A percentile compares a stretch with the other conserved stretches of the same genome.
These are phyloP conservation scores for Conus ventricosus DNA, from an alignment of 1,140 invertebrate genomes.

Conservation along the genomic window DNA sequence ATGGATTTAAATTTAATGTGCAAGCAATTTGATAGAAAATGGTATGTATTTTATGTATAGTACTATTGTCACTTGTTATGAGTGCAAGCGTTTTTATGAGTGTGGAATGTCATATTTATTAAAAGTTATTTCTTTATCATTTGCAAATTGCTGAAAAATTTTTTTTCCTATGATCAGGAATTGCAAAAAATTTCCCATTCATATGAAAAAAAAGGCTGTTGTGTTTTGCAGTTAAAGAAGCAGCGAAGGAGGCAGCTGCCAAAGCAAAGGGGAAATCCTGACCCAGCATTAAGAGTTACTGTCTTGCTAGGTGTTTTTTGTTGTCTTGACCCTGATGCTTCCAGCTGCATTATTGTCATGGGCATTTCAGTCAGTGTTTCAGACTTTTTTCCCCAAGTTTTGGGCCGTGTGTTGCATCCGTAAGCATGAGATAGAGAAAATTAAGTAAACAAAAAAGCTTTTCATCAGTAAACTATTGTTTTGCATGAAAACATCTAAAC, in stretches of 20 bases:
- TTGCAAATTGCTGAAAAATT: too few species aligned
- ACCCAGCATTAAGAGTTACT: slow-evolving; percentile 14
- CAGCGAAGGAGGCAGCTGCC: slow-evolving; percentile 33
- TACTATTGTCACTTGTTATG: too few species aligned
- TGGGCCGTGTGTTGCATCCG: too few species aligned
- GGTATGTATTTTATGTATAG: too few species aligned
- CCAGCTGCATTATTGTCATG: neutral
- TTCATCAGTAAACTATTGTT: neutral
- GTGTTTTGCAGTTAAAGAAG: slow-evolving; percentile 42
- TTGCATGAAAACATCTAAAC: neutral
- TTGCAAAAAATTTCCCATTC: too few species aligned
- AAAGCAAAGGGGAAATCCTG: slow-evolving; percentile 51
- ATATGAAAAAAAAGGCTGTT: neutral
- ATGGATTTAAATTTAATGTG: too few species aligned
- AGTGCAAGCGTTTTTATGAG: too few species aligned
- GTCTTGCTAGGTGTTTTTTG: slow-evolving; percentile 5
- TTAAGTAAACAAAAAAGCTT: neutral
- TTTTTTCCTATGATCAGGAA: too few species aligned
- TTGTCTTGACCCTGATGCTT: slow-evolving; percentile 20
- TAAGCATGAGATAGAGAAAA: neutral
- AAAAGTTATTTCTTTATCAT: too few species aligned
- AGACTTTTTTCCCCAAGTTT: neutral
- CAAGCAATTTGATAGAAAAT: too few species aligned
- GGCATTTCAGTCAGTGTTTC: neutral
- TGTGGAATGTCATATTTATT: too few species aligned